Conservation (phyloP, 2,797 vertebrate genomes). For the Smutsia temminckii region DNA sequence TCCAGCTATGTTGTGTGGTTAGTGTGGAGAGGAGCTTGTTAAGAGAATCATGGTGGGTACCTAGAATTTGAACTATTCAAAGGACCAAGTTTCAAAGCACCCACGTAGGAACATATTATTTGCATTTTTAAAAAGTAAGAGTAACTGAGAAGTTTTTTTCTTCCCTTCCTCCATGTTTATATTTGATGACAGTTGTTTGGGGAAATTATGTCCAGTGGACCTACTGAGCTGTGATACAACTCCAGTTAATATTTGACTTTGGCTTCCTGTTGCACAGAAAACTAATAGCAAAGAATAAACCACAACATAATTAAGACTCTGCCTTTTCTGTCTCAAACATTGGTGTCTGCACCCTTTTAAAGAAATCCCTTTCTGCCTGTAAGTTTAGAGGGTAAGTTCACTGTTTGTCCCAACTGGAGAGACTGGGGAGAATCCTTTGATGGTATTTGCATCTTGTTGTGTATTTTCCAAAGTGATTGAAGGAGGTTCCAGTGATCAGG, state of each 20-base stretch:
- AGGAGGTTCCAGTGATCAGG: neutral
- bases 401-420: neutral
- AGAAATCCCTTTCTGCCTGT: neutral
- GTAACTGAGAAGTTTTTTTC: neutral
- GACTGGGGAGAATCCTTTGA: neutral
- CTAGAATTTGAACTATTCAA: constrained; percentile 6
- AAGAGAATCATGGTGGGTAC: neutral
- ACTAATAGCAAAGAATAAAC: neutral
- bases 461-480: neutral
- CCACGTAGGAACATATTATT: neutral
- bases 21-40: neutral
- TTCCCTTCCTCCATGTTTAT: neutral
- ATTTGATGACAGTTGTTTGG: constrained; percentile 3
- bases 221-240: neutral
- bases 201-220: neutral
- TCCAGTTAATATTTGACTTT: constrained; percentile 58
- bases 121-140: neutral
- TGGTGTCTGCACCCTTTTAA: neutral
- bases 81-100: constrained; percentile 25
- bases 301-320: neutral
- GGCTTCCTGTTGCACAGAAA: constrained; percentile 49
- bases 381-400: neutral
- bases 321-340: neutral
- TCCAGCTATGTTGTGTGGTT: neutral
- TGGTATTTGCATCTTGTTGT: neutral